phyloP scores from a whole-genome alignment of 1,140 invertebrate genomes.

The Venustaconcha ellipsiformis region DNA sequence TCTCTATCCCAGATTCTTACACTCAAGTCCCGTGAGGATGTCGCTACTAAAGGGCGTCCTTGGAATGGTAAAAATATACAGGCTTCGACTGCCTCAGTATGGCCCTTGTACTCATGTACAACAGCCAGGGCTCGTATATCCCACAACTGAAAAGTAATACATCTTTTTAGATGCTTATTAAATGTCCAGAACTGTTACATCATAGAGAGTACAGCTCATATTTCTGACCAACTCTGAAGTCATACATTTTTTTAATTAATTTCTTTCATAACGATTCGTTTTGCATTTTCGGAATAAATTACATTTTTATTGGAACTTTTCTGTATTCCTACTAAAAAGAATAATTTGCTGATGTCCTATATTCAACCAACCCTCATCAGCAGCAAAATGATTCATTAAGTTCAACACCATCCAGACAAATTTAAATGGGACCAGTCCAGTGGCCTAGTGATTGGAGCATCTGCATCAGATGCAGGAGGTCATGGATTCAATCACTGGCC shows the following conservation, averaged over 20 bases:
- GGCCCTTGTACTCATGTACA: constrained; percentile 59
- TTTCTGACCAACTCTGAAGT: neutral
- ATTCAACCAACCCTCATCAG: too few relatives aligned
- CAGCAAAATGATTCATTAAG: too few relatives aligned
- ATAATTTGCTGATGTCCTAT: too few relatives aligned
- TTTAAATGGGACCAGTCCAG: too few relatives aligned
- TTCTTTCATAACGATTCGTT: neutral
- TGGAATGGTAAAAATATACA: constrained; percentile 59
- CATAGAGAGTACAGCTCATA: neutral
- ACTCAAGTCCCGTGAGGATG: constrained; percentile 57
- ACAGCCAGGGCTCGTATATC: constrained; percentile 48
- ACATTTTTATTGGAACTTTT: neutral
- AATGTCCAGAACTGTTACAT: neutral
- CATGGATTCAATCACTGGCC: too few relatives aligned
- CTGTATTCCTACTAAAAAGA: neutral
- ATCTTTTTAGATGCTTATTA: neutral
- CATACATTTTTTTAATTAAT: neutral
- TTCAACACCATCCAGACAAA: too few relatives aligned
- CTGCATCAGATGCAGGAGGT: too few relatives aligned
- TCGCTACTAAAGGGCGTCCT: constrained; percentile 46
- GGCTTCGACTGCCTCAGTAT: constrained; percentile 58
- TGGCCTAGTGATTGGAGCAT: too few relatives aligned
- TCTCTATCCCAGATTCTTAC: constrained; percentile 60
- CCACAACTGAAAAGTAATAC: constrained; percentile 55
- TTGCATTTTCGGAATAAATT: neutral